A percentile compares a stretch with the other conserved stretches of the same genome.
Evolutionary conservation across 2,888 invertebrate genomes (phyloP).

Genomic region (Patella pellucida): DNA sequence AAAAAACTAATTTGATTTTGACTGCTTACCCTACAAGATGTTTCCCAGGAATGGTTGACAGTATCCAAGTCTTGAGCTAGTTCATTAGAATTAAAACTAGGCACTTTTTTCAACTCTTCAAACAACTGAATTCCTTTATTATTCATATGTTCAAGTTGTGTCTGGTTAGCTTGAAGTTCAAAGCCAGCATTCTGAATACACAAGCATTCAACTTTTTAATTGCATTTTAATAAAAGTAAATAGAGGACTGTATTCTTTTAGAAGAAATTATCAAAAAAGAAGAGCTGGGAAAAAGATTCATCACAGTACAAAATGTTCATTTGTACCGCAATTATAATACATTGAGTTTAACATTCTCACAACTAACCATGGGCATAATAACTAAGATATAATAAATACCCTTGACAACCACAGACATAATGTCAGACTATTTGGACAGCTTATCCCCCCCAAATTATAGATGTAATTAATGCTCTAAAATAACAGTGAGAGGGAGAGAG

Average conservation of each 20-base stretch:
- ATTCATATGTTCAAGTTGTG: slow-evolving; percentile 77
- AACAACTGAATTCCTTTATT: slow-evolving; percentile 75
- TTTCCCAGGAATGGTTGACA: slow-evolving; percentile 60
- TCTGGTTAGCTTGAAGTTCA: slow-evolving; percentile 71
- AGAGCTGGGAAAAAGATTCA: background rate
- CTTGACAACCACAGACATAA: too few relatives aligned
- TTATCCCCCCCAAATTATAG: background rate
- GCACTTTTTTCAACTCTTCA: slow-evolving; percentile 63
- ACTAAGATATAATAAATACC: too few relatives aligned
- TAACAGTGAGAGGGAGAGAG: too few relatives aligned
- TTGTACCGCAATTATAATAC: too few relatives aligned
- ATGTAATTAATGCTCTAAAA: background rate
- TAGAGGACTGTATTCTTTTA: background rate
- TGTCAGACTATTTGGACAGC: too few relatives aligned
- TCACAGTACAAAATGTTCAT: background rate
- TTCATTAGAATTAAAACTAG: slow-evolving; percentile 53
- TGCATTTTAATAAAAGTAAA: too few relatives aligned
- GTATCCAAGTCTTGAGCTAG: slow-evolving; percentile 58
- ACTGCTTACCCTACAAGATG: slow-evolving; percentile 50
- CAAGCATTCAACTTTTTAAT: too few relatives aligned
- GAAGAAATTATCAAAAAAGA: background rate
- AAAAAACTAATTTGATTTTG: background rate
- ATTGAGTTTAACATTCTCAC: too few relatives aligned
- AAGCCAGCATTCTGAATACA: slow-evolving; percentile 63
- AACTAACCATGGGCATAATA: too few relatives aligned